Base-by-base conservation (phyloP, 30 jellyfish, hydroid and myxozoan genomes). In the Sanderia malayensis region DNA sequence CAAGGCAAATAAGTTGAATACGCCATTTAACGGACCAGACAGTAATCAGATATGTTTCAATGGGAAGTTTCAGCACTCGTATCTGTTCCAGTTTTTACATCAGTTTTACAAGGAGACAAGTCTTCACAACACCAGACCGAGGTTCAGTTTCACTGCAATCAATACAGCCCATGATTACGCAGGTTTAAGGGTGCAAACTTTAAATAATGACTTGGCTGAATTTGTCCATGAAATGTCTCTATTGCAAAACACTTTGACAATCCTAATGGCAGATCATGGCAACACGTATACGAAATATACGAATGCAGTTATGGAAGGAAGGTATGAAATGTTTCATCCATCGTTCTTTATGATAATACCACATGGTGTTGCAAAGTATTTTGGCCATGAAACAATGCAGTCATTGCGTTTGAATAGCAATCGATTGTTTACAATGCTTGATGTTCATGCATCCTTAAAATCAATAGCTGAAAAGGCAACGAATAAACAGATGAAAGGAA, bases 191-290 rank as follows among this genome's bases (percentile, higher is more conserved):
- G 77, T 79, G 18, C 98, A 92, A 60, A 80, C 96, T 4, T 47
- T 92, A 19, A 95, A 92, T 61, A 52, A 41, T 20, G 93, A 84
- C 52, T 70, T 92, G 55, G 62, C 95, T 2, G 17, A 46, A 4
- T 79, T 92, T 53, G 82, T 84, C 44, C 21, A 46, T 31, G 64
- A 44, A 21, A 70, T 84, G 55, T 37, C 96, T 17, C 49, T 26
- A 10, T 46, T 59, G 57, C 73, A 68, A 41, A 74, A 92, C 73
- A 85, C 95, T 6, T 63, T 92, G 67, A 92, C 98, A 10, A 73
- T 92, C 0, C 26, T 92, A 4, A 20, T 92, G 49, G 95, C 98
- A 8, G 98, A 92, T 61, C 98, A 92, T 61, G 98, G 98, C 13
- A 89, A 89, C 59, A 80, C 95, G 27, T 89, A 89, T 70, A 89